phyloP scores from a whole-genome alignment of 2,113 vertebrate genomes.

The Panthera tigris region DNA sequence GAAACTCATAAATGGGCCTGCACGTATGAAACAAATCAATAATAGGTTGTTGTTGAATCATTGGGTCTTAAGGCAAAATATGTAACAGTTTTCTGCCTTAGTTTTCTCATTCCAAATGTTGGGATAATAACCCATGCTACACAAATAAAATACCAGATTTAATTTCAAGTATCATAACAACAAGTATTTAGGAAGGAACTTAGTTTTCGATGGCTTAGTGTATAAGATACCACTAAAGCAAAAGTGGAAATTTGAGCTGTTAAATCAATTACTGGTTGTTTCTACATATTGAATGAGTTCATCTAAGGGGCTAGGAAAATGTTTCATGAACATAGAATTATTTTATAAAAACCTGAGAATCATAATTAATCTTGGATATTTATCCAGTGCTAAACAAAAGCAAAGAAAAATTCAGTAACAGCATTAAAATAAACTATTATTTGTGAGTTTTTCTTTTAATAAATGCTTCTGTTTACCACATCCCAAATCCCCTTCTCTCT shows the following conservation, averaged over 20 bases:
- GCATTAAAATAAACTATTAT: background rate
- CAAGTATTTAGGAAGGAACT: background rate
- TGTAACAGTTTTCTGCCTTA: background rate
- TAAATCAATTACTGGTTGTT: background rate
- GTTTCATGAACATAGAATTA: background rate
- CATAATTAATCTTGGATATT: background rate
- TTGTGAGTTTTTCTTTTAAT: background rate
- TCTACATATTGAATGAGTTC: background rate
- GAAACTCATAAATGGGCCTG: background rate
- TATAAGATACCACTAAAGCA: background rate
- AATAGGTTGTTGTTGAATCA: background rate
- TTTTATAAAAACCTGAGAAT: background rate
- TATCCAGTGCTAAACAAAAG: background rate
- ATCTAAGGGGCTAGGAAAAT: background rate
- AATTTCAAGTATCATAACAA: background rate
- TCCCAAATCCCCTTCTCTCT: background rate
- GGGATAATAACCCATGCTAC: background rate
- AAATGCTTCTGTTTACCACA: background rate
- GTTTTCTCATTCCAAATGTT: background rate
- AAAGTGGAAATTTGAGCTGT: background rate
- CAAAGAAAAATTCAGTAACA: background rate
- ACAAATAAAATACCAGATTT: background rate
- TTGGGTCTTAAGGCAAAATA: background rate
- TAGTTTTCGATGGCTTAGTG: slow-evolving; percentile 3
- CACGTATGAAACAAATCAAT: background rate